These are phyloP conservation scores for Drosophila dunni DNA, from an alignment of 1,140 invertebrate species.

Conservation along the genomic window DNA sequence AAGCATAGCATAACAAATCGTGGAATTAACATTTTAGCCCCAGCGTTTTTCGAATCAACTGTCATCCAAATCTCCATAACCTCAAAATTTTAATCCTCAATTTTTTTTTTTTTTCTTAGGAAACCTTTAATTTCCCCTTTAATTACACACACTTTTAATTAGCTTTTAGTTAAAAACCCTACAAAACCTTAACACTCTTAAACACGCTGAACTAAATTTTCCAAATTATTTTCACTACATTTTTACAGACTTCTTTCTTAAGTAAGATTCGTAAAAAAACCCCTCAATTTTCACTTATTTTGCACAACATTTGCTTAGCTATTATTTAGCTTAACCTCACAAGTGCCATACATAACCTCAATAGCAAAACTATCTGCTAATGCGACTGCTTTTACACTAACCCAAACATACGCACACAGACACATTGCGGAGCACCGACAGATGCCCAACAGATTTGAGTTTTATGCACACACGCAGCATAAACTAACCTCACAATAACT, in stretches of 20 bases:
- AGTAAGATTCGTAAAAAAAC: not conserved
- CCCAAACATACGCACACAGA: constrained; percentile 2
- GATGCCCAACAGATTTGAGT: constrained; percentile 32
- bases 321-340: constrained; percentile 8
- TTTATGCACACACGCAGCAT: constrained; percentile 23
- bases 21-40: too few relatives aligned
- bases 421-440: not conserved
- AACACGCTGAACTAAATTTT: not conserved
- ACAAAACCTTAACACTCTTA: too few relatives aligned
- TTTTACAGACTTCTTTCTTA: not conserved
- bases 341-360: constrained; percentile 23
- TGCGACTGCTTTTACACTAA: constrained; percentile 29
- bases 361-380: constrained; percentile 30
- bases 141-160: too few relatives aligned
- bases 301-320: constrained; percentile 8
- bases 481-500: constrained; percentile 18
- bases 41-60: too few relatives aligned
- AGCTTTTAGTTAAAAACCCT: too few relatives aligned
- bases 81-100: not conserved
- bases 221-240: not conserved
- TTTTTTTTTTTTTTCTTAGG: too few relatives aligned
- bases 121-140: too few relatives aligned
- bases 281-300: constrained; percentile 7
- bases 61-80: not conserved
- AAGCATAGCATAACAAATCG: too few relatives aligned